These are phyloP conservation scores for Mus caroli DNA, from an alignment of 2,797 vertebrate species.

Conservation along the genomic window DNA sequence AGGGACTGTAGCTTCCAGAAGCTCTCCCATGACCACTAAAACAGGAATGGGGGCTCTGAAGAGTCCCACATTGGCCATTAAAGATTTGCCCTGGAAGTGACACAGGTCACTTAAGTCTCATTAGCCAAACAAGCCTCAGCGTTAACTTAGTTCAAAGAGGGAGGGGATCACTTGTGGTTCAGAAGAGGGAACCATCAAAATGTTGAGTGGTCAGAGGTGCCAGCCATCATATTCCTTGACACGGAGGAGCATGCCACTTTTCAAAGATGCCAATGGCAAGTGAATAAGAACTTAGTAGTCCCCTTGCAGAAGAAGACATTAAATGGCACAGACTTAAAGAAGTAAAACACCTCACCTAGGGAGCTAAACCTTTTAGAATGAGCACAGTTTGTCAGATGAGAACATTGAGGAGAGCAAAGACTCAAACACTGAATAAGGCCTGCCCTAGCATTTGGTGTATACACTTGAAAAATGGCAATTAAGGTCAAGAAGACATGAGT, in stretches of 20 bases:
- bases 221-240: not conserved
- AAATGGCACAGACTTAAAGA: conserved; percentile 27
- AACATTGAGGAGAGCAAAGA: not conserved
- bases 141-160: not conserved
- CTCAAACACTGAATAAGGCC: not conserved
- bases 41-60: not conserved
- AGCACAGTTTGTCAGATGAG: conserved; percentile 26
- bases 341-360: not conserved
- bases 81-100: not conserved
- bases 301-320: not conserved
- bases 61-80: not conserved
- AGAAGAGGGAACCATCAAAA: not conserved
- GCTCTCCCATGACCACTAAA: not conserved
- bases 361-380: not conserved
- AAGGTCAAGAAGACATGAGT: not conserved
- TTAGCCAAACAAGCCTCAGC: not conserved
- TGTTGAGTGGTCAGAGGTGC: not conserved
- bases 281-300: not conserved
- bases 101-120: not conserved
- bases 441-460: not conserved
- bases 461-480: not conserved
- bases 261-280: conserved; percentile 30
- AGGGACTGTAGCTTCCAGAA: not conserved
- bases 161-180: not conserved
- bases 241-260: not conserved